Evolutionary conservation across 2,888 invertebrate species (phyloP).

Genomic region (Tachina fera): DNA sequence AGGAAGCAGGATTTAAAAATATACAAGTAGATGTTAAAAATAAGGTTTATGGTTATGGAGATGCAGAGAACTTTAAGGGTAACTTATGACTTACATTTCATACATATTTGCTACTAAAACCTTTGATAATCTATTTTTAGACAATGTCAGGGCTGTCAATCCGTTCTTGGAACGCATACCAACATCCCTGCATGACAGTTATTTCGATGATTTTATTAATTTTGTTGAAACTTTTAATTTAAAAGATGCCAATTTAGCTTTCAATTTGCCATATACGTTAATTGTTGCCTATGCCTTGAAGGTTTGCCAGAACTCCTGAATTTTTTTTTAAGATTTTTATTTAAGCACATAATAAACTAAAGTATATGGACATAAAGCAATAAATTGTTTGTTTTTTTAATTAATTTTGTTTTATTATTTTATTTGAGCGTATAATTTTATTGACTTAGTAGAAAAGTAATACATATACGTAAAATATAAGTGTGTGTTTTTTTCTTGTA

Average conservation of each 20-base stretch:
- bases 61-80: slow-evolving; percentile 69
- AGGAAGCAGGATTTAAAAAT: slow-evolving; percentile 68
- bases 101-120: not conserved
- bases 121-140: slow-evolving; percentile 81
- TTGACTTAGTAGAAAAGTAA: too few relatives aligned
- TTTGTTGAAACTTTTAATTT: slow-evolving; percentile 76
- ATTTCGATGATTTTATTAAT: slow-evolving; percentile 85
- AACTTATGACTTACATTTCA: not conserved
- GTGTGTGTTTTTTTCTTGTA: too few relatives aligned
- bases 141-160: slow-evolving; percentile 87
- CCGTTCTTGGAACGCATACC: slow-evolving; percentile 88
- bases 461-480: too few relatives aligned
- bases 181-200: slow-evolving; percentile 86
- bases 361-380: too few relatives aligned
- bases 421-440: too few relatives aligned
- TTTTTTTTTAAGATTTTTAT: too few relatives aligned
- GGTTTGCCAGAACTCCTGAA: slow-evolving; percentile 50
- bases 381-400: too few relatives aligned
- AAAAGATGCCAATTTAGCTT: slow-evolving; percentile 79
- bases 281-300: slow-evolving; percentile 84
- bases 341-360: too few relatives aligned
- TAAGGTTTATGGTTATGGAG: slow-evolving; percentile 69
- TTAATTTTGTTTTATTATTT: too few relatives aligned
- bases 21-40: slow-evolving; percentile 66
- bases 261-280: slow-evolving; percentile 84